These are phyloP conservation scores for Drosophila macrospina DNA, from an alignment of 2,888 invertebrate genomes.

Conservation along the genomic window DNA sequence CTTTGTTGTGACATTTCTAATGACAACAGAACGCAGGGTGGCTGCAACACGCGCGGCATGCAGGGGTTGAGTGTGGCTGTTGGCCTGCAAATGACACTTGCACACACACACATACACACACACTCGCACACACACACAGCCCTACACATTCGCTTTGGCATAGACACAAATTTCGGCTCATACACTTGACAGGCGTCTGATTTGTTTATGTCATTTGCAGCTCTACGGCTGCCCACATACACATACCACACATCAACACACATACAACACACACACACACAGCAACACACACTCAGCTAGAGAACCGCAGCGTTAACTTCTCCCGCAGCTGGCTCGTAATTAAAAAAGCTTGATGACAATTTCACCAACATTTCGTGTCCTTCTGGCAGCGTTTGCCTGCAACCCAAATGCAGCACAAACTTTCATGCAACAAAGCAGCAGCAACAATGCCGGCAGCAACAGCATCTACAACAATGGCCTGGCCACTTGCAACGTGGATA, in stretches of 20 bases:
- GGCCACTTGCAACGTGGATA: conserved; percentile 1
- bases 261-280: conserved; percentile 4
- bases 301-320: conserved; percentile 47
- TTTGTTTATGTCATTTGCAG: conserved; percentile 81
- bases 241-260: conserved; percentile 11
- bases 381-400: conserved; percentile 36
- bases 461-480: background rate
- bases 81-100: conserved; percentile 69
- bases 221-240: conserved; percentile 69
- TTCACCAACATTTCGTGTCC: conserved; percentile 47
- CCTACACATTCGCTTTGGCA: conserved; percentile 22
- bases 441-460: conserved; percentile 21
- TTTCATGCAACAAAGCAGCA: conserved; percentile 34
- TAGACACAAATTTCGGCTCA: conserved; percentile 56
- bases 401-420: conserved; percentile 60
- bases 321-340: conserved; percentile 57
- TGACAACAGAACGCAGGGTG: conserved; percentile 65
- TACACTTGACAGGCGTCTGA: conserved; percentile 80
- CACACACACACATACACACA: conserved; percentile 38
- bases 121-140: conserved; percentile 11
- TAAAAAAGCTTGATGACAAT: conserved; percentile 80
- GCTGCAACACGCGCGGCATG: conserved; percentile 5
- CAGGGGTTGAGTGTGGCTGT: conserved; percentile 20
- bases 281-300: background rate
- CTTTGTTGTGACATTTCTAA: conserved; percentile 82